Base-by-base conservation (phyloP, 2,888 invertebrate species). In the Mylabris sibirica region DNA sequence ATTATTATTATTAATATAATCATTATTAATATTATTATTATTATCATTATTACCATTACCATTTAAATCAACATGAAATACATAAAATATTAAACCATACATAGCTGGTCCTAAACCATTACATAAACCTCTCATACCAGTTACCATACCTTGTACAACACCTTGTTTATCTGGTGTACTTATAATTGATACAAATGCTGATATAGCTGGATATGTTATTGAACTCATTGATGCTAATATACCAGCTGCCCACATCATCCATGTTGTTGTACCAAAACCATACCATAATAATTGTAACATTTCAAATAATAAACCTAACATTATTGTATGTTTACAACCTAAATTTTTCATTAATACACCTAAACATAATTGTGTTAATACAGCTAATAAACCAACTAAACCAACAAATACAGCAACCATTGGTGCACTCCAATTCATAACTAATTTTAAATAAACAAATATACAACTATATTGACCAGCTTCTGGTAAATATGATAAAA, bases 191-290 rank as follows among this genome's bases (percentile, higher is more conserved):
- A 98, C 98, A 86, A 98, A 99, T 44, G 99, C 96, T 85, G 97
- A 97, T 82, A 99, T 99, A 66, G 99, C 98, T 41, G 99, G 99
- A 88, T 99, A 99, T 3, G 98, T 98, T 78, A 99, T 93, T 75
- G 97, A 97, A 72, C 97, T 97, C 77, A 99, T 90, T 14, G 98
- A 96, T 44, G 99, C 99, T 75, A 99, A 88, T 75, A 97, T 91
- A 65, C 99, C 99, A 11, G 99, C 99, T 49, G 95, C 94, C 99
- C 99, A 99, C 97, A 99, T 98, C 94, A 99, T 97, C 98, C 98
- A 98, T 73, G 93, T 94, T 80, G 96, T 93, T 78, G 96, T 96
- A 67, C 98, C 97, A 82, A 98, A 96, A 53, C 98, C 98, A 84
- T 97, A 98, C 95, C 97, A 98, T 88, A 98, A 92, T 74, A 99